Evolutionary conservation across 2,113 vertebrate genomes (phyloP).

Genomic region (Dipodomys stephensi): DNA sequence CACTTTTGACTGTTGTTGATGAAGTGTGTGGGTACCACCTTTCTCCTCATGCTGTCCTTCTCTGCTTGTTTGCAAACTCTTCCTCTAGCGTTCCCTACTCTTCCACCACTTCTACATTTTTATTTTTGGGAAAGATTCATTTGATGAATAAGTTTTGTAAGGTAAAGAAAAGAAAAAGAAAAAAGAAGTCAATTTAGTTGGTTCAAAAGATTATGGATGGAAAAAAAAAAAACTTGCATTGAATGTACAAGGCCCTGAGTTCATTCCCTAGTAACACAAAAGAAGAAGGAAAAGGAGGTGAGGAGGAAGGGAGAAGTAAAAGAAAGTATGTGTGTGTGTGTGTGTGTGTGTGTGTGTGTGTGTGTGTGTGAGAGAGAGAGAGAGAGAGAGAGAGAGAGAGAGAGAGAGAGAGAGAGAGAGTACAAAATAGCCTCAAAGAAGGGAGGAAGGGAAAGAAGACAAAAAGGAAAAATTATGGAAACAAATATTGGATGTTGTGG

Average conservation of each 20-base stretch:
- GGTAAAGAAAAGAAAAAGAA: neutral
- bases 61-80: neutral
- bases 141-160: neutral
- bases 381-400: too few relatives aligned
- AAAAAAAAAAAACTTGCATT: neutral
- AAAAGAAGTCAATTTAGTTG: neutral
- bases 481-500: neutral
- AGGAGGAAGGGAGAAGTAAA: too few relatives aligned
- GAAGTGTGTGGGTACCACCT: too few relatives aligned
- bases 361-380: too few relatives aligned
- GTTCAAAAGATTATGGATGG: neutral
- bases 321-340: too few relatives aligned
- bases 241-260: neutral
- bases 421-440: too few relatives aligned
- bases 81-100: too few relatives aligned
- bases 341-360: too few relatives aligned
- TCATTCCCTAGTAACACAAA: neutral
- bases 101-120: neutral
- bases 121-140: neutral
- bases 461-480: neutral
- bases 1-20: rapidly evolving
- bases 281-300: neutral
- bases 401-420: too few relatives aligned
- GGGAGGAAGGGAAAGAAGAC: too few relatives aligned
- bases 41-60: neutral